phyloP scores from a whole-genome alignment of 1,140 invertebrate species.

The Adoxophyes honmai region DNA sequence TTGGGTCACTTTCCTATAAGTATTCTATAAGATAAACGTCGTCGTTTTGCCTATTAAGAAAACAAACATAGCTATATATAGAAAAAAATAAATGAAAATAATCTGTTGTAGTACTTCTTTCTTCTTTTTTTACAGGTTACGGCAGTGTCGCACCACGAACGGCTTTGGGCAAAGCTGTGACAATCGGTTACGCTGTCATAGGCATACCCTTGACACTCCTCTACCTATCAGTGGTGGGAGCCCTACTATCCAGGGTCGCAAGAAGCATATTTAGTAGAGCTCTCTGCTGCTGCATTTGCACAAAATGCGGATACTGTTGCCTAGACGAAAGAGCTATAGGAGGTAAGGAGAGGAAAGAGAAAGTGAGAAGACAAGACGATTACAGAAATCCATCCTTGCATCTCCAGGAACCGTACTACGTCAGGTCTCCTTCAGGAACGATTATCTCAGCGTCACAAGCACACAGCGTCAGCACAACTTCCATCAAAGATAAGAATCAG shows the following conservation, averaged over 20 bases:
- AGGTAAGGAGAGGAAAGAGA: slow-evolving; percentile 87
- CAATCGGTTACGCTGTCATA: slow-evolving; percentile 92
- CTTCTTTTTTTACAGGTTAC: slow-evolving; percentile 86
- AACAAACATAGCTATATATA: too few species aligned
- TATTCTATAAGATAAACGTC: too few species aligned
- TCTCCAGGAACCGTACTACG: slow-evolving; percentile 88
- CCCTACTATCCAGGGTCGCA: slow-evolving; percentile 89
- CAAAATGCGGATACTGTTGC: slow-evolving; percentile 90
- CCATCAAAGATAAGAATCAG: slow-evolving; percentile 77
- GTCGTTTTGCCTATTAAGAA: too few species aligned
- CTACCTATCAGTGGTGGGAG: slow-evolving; percentile 90
- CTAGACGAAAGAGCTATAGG: slow-evolving; percentile 89
- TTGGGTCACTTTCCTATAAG: too few species aligned
- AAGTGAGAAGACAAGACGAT: slow-evolving; percentile 86
- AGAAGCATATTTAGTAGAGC: slow-evolving; percentile 91
- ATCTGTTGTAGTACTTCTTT: slow-evolving; percentile 20
- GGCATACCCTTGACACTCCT: slow-evolving; percentile 95
- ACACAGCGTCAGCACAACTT: slow-evolving; percentile 75
- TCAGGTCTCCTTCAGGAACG: slow-evolving; percentile 82
- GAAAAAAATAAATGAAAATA: too few species aligned
- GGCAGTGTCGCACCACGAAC: slow-evolving; percentile 91
- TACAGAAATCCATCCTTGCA: slow-evolving; percentile 82
- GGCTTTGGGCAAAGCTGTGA: slow-evolving; percentile 89
- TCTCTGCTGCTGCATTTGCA: slow-evolving; percentile 89
- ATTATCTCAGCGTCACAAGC: slow-evolving; percentile 75